Evolutionary conservation across 2,888 invertebrate species (phyloP), one percentile per base, ranked within the genome.

Genomic region (Serrognathus titanus): DNA sequence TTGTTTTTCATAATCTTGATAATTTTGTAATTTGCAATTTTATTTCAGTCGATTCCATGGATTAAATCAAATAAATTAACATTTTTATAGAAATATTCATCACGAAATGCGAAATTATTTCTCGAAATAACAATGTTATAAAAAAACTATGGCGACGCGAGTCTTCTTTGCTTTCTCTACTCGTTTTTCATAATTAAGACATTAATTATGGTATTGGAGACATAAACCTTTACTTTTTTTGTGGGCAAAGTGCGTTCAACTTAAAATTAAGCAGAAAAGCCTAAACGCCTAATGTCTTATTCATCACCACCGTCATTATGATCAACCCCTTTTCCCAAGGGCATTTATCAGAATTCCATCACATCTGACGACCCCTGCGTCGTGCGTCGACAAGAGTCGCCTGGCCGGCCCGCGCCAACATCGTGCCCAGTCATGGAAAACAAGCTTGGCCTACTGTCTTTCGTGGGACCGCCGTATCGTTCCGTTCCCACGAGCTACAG

Each of bases 371-470:
- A 38, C 13, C 48, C 48, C 38, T 36, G 16, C 37, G 13, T 37
- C 38, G 53, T 48, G 31, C 48, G 24, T 31, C 24, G 24, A 31
- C 6, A 46, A 46, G 36, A 43, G 55, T 58, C 59, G 66, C 63
- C 65, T 66, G 66, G 64, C 66, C 63, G 67, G 65, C 67, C 63
- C 66, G 67, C 65, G 68, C 66, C 67, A 62, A 54, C 58, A 60
- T 54, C 63, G 63, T 61, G 64, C 60, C 60, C 48, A 53, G 45
- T 60, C 57, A 60, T 58, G 57, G 61, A 60, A 60, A 63, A 55
- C 59, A 61, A 63, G 60, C 60, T 60, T 58, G 61, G 40, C 51
- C 51, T 51, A 43, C 51, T 51, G 47, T 49, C 55, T 41, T 53
- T 55, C 55, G 55, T 55, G 55, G 48, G 55, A 55, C 55, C 55